Conservation (phyloP, 1,140 invertebrate genomes). For the Arion vulgaris region DNA sequence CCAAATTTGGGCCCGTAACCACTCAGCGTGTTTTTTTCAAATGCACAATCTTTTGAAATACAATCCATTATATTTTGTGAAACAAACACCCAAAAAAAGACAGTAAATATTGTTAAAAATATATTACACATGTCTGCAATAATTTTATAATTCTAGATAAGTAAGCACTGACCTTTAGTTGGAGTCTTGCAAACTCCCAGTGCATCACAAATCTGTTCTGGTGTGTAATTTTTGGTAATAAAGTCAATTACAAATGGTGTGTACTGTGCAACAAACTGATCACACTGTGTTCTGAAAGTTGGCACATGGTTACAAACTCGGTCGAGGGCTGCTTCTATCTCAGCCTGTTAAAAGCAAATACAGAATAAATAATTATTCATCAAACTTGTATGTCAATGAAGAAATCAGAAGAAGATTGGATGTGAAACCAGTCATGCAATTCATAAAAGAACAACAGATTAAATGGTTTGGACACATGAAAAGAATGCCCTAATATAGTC, state of each 20-base stretch:
- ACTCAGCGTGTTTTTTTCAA: too few species aligned
- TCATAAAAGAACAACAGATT: too few species aligned
- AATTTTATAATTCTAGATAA: too few species aligned
- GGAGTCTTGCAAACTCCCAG: conserved; percentile 77
- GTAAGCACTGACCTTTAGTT: background rate
- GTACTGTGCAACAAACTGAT: conserved; percentile 85
- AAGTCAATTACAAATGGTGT: conserved; percentile 83
- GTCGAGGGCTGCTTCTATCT: conserved; percentile 83
- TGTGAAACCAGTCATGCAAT: background rate
- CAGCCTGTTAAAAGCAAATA: conserved; percentile 76
- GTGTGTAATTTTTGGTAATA: conserved; percentile 80
- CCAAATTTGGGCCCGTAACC: too few species aligned
- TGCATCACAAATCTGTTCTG: conserved; percentile 80
- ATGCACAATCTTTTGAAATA: too few species aligned
- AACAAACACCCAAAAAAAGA: too few species aligned
- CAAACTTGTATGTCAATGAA: background rate
- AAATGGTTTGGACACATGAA: too few species aligned
- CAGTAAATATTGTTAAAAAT: too few species aligned
- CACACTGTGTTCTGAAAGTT: conserved; percentile 79
- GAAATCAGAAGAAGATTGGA: too few species aligned
- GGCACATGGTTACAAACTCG: conserved; percentile 82
- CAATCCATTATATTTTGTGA: too few species aligned
- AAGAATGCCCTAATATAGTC: too few species aligned
- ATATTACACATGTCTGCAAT: too few species aligned
- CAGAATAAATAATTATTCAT: background rate